Evolutionary conservation across 2,113 vertebrate genomes (phyloP), one percentile per base, ranked within the genome.

Genomic region (Trogon melanurus): DNA sequence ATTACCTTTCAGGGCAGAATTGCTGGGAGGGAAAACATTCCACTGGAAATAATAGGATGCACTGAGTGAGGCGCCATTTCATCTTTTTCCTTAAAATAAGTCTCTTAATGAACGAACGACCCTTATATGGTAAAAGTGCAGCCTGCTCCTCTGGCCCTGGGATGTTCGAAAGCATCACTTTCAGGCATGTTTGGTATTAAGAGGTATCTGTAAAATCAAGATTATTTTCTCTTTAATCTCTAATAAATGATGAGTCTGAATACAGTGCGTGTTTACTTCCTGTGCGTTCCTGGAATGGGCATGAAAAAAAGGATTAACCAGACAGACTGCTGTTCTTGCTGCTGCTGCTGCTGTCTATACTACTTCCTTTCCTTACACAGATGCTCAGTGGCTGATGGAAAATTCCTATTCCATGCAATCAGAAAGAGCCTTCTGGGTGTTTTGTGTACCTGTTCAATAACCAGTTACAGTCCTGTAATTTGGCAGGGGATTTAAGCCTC

Each of bases 331-430:
- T 92, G 67, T 27, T 88, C 44, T 82, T 92, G 26, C 23, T 91
- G 86, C 79, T 85, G 36, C 48, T 34, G 26, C 79, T 93, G 82
- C 92, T 96, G 97, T 98, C 96, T 97, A 32, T 71, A 75, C 66
- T 61, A 92, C 93, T 98, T 98, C 97, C 96, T 97, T 95, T 96
- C 50, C 70, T 94, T 87, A 80, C n/a, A 95, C 20, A 32, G 81
- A 47, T 51, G 20, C 75, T 97, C 17, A 32, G 61, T 57, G 87
- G 25, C 45, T 75, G 48, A 27, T 82, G 84, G 79, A 91, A 96
- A 95, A 97, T 88, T 90, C 70, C 90, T 70, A 11, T 61, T 41
- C 21, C 25, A 22, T 70, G 58, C 36, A 85, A 69, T 69, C 53
- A 89, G 50, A 75, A 89, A n/a, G 38, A 48, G 21, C 8, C 19